These are phyloP conservation scores for Spilosoma lubricipeda DNA, from an alignment of 2,888 invertebrate genomes.

Conservation along the genomic window DNA sequence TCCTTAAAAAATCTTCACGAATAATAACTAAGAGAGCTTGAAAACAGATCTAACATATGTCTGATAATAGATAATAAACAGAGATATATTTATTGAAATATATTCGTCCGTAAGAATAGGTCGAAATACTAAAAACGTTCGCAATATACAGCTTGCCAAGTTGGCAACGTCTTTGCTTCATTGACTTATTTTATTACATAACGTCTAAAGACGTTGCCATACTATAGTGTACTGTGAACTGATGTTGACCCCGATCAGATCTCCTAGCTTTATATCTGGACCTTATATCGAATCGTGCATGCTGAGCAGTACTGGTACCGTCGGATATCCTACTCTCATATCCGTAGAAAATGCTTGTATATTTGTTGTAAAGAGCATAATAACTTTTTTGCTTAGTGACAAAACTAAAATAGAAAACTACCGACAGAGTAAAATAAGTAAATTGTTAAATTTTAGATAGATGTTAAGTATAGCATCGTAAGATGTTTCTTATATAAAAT, in stretches of 20 bases:
- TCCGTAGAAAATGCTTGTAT: not conserved
- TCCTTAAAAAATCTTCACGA: not conserved
- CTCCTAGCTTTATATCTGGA: slow-evolving; percentile 8
- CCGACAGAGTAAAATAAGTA: no score
- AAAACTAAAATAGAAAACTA: not conserved
- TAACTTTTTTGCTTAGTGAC: not conserved
- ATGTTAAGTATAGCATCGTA: no score
- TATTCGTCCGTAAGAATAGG: slow-evolving; percentile 49
- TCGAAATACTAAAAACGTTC: slow-evolving; percentile 60
- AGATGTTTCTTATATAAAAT: no score
- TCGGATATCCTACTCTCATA: not conserved
- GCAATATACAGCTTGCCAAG: slow-evolving; percentile 57
- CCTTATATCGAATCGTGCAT: not conserved
- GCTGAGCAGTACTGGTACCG: not conserved
- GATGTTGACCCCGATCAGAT: not conserved
- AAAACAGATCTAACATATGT: not conserved
- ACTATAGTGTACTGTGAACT: slow-evolving; percentile 1
- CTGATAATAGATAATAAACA: not conserved
- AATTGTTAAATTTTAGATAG: no score
- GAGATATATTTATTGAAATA: slow-evolving; percentile 45
- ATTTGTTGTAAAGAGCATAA: not conserved
- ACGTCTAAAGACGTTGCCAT: slow-evolving; percentile 34
- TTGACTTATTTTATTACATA: slow-evolving; percentile 58
- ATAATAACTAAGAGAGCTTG: not conserved
- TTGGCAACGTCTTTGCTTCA: slow-evolving; percentile 58